phyloP scores from a whole-genome alignment of 92 coral and sea anemone species.

The Palythoa caribaeorum region DNA sequence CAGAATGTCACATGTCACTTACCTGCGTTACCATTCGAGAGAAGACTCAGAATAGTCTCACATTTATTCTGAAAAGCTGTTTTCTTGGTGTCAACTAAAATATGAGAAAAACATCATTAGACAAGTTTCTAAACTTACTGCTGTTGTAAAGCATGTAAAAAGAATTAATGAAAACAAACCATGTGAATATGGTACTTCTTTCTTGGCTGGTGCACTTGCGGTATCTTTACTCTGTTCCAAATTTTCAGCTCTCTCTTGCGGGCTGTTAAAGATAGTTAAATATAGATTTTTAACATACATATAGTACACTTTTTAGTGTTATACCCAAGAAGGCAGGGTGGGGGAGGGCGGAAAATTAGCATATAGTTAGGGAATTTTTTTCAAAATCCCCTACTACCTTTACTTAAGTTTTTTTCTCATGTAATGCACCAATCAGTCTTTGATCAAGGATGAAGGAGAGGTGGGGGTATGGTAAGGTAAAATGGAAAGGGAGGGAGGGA shows the following conservation, averaged over 20 bases:
- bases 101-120: too few species aligned
- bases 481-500: too few species aligned
- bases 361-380: too few species aligned
- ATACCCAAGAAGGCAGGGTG: not conserved
- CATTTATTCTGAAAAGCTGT: slow-evolving; percentile 21
- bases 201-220: not conserved
- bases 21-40: too few species aligned
- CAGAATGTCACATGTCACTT: not conserved
- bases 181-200: not conserved
- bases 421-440: too few species aligned
- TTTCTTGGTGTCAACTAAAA: not conserved
- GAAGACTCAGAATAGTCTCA: slow-evolving; percentile 22
- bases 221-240: not conserved
- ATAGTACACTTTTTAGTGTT: too few species aligned
- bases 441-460: too few species aligned
- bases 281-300: not conserved
- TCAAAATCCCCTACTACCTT: too few species aligned
- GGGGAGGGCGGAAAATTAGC: too few species aligned
- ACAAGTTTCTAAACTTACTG: too few species aligned
- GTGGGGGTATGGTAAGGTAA: too few species aligned
- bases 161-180: not conserved
- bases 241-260: not conserved
- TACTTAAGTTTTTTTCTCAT: too few species aligned
- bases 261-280: slow-evolving; percentile 13
- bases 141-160: not conserved